Conservation (phyloP, 2,797 vertebrate genomes). For the Oophaga sylvatica region DNA sequence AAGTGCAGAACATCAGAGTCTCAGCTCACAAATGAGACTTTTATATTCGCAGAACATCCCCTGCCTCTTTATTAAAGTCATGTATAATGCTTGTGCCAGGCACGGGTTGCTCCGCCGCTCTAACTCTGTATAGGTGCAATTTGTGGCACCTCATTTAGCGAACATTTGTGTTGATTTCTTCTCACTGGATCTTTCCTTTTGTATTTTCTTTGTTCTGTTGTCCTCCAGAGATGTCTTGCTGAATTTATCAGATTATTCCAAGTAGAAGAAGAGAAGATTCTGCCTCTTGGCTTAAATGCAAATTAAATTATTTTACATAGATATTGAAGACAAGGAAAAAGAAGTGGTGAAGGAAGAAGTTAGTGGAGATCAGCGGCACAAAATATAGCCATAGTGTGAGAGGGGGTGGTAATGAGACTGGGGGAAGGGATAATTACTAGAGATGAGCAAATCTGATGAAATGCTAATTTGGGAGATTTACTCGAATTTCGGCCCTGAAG, state of each 20-base stretch:
- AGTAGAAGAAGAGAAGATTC: background rate
- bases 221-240: conserved; percentile 6
- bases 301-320: conserved; percentile 26
- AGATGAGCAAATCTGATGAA: too few relatives aligned
- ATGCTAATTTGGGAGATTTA: too few relatives aligned
- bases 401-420: too few relatives aligned
- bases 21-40: conserved; percentile 41
- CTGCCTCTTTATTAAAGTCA: conserved; percentile 43
- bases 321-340: background rate
- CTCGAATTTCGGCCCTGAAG: too few relatives aligned
- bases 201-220: conserved; percentile 8
- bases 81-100: conserved; percentile 33
- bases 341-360: background rate
- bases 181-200: background rate
- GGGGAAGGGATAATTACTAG: background rate
- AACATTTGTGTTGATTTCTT: background rate
- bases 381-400: background rate
- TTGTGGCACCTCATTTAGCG: conserved; percentile 26
- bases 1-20: conserved; percentile 39
- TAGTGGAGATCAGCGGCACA: background rate
- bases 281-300: conserved; percentile 35
- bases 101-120: background rate
- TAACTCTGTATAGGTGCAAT: background rate
- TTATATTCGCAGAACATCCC: conserved; percentile 38
- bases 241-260: conserved; percentile 30